Conservation (phyloP, 2,888 invertebrate genomes). For the Agrochola lychnidis region DNA sequence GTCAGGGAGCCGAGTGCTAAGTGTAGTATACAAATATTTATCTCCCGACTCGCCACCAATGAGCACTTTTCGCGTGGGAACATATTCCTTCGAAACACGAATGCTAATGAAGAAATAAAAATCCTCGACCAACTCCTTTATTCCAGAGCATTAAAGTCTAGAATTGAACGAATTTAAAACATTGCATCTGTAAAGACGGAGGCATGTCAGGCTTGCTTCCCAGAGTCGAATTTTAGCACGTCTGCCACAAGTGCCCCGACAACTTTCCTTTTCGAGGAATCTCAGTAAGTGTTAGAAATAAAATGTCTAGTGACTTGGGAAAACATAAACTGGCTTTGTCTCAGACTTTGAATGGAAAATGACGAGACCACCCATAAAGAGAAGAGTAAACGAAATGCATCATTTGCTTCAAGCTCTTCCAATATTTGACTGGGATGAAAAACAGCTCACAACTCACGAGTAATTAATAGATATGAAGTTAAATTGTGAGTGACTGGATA, state of each 20-base stretch:
- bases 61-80: constrained; percentile 87
- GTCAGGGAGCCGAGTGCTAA: constrained; percentile 77
- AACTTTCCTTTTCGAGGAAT: constrained; percentile 76
- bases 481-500: constrained; percentile 63
- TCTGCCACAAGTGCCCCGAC: constrained; percentile 71
- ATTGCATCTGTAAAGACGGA: constrained; percentile 55
- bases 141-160: constrained; percentile 47
- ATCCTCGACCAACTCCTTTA: constrained; percentile 31
- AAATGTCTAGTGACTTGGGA: constrained; percentile 60
- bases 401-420: constrained; percentile 60
- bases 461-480: constrained; percentile 68
- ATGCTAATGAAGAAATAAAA: constrained; percentile 58
- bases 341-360: constrained; percentile 53
- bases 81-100: constrained; percentile 63
- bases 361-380: constrained; percentile 74
- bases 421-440: constrained; percentile 70
- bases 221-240: constrained; percentile 83
- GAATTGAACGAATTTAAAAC: constrained; percentile 37
- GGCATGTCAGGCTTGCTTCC: constrained; percentile 72
- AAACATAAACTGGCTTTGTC: constrained; percentile 54
- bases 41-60: constrained; percentile 85
- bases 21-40: constrained; percentile 87
- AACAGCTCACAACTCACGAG: constrained; percentile 53
- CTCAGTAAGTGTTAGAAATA: constrained; percentile 59
- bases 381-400: constrained; percentile 64